These are phyloP conservation scores for Nomada lathburiana DNA, from an alignment of 2,888 invertebrate species.

Conservation along the genomic window DNA sequence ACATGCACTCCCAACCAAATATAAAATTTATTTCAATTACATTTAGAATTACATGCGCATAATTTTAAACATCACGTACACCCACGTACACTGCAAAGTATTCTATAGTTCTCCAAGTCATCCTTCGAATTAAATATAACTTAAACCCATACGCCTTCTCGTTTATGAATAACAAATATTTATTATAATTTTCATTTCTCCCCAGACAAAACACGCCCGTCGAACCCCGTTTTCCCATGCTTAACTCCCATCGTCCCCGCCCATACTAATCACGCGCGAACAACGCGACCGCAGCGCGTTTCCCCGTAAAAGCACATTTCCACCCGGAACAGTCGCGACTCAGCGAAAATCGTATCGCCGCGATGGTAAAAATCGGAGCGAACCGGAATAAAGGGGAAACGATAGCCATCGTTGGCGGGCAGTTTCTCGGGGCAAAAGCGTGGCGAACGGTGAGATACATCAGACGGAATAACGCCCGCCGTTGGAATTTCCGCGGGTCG, in stretches of 20 bases:
- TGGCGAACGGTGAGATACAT: constrained; percentile 30
- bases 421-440: constrained; percentile 39
- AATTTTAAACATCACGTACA: too few species aligned
- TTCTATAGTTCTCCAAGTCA: too few species aligned
- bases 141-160: too few species aligned
- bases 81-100: too few species aligned
- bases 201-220: background rate
- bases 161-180: too few species aligned
- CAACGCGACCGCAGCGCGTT: too few species aligned
- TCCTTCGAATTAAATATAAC: too few species aligned
- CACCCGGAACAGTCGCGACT: constrained; percentile 19
- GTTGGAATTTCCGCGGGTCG: constrained; percentile 51
- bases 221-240: background rate
- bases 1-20: too few species aligned
- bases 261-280: constrained; percentile 18
- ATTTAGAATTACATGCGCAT: too few species aligned
- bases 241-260: constrained; percentile 10
- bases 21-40: too few species aligned
- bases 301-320: background rate
- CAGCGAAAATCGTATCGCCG: constrained; percentile 4
- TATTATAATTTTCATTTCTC: background rate
- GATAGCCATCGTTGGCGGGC: background rate
- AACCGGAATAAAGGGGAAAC: background rate
- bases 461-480: constrained; percentile 73
- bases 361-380: background rate